phyloP scores from a whole-genome alignment of 2,113 vertebrate species.

The Tupaia chinensis region DNA sequence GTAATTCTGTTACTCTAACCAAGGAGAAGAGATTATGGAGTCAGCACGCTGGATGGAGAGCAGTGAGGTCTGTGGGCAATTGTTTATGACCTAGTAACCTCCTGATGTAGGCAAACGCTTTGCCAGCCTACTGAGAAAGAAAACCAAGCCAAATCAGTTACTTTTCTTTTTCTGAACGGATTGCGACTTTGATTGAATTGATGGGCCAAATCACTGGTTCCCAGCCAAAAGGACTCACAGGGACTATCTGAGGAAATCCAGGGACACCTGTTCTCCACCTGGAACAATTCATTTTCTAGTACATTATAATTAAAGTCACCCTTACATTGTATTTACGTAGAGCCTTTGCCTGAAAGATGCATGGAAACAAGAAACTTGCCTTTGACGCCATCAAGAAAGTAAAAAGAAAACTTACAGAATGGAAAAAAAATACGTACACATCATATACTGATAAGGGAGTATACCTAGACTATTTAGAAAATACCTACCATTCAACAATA shows the following conservation, averaged over 20 bases:
- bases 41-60: neutral
- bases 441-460: neutral
- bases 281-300: neutral
- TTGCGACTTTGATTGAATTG: neutral
- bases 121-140: neutral
- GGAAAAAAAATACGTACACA: neutral
- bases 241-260: neutral
- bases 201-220: neutral
- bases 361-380: neutral
- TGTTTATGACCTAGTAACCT: neutral
- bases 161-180: neutral
- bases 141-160: neutral
- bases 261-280: neutral
- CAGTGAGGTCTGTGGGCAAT: neutral
- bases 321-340: accelerated
- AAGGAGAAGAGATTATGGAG: accelerated
- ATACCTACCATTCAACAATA: neutral
- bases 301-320: neutral
- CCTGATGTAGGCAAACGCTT: neutral
- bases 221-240: neutral
- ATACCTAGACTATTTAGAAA: neutral
- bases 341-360: neutral
- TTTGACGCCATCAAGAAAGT: neutral
- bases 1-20: neutral
- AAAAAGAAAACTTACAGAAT: neutral